Conservation (phyloP, 2,888 invertebrate genomes). For the Gonocerus acuteangulatus region DNA sequence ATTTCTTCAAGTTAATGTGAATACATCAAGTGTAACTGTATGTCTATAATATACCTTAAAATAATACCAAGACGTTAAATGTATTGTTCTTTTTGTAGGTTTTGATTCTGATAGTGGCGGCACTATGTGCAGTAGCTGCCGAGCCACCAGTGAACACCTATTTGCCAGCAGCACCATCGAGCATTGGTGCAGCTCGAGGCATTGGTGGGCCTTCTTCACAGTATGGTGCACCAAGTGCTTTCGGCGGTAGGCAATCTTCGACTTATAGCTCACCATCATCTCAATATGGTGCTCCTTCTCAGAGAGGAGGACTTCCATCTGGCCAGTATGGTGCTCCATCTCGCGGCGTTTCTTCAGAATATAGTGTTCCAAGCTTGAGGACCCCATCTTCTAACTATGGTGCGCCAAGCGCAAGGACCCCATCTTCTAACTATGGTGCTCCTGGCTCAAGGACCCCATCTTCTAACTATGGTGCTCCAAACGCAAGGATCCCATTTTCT, state of each 20-base stretch:
- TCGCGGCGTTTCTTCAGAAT: constrained; percentile 27
- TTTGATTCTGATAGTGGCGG: constrained; percentile 28
- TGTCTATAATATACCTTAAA: no score
- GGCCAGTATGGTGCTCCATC: constrained; percentile 34
- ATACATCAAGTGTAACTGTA: no score
- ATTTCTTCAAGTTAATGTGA: no score
- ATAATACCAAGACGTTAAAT: no score
- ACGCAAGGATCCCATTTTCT: constrained; percentile 34
- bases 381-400: constrained; percentile 35
- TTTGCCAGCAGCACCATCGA: constrained; percentile 24
- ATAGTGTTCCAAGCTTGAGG: constrained; percentile 30
- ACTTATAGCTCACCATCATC: constrained; percentile 23
- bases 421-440: constrained; percentile 35
- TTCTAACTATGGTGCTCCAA: constrained; percentile 29
- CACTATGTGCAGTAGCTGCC: constrained; percentile 26
- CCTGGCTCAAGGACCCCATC: constrained; percentile 32
- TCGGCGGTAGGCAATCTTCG: constrained; percentile 28
- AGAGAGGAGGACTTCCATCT: constrained; percentile 23
- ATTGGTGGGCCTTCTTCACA: constrained; percentile 20
- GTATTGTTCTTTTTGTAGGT: no score
- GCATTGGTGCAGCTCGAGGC: constrained; percentile 7
- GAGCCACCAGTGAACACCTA: constrained; percentile 34
- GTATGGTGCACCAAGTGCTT: constrained; percentile 28
- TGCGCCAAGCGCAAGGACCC: constrained; percentile 29
- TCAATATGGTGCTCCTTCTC: constrained; percentile 29